Conservation (phyloP, 1,140 invertebrate species). For the Ips nitidus region DNA sequence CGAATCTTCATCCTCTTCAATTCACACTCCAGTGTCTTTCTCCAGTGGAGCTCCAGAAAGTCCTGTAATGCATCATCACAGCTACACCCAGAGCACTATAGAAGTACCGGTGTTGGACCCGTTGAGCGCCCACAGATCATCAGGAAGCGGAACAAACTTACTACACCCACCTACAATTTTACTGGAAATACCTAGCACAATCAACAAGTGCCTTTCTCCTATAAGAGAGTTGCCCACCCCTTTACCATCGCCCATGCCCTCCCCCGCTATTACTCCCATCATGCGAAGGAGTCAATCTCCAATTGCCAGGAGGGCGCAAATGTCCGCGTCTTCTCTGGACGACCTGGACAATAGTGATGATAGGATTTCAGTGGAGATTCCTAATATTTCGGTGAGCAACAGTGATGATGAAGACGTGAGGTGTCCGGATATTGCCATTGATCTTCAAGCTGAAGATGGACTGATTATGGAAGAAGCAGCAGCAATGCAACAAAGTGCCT, state of each 20-base stretch:
- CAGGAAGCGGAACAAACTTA: constrained; percentile 56
- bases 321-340: constrained; percentile 51
- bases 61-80: constrained; percentile 53
- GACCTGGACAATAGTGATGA: constrained; percentile 53
- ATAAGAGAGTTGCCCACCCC: constrained; percentile 73
- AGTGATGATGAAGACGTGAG: constrained; percentile 48
- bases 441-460: constrained; percentile 49
- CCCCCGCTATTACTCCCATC: constrained; percentile 68
- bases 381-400: constrained; percentile 48
- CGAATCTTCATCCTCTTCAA: constrained; percentile 62
- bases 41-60: constrained; percentile 60
- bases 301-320: constrained; percentile 22
- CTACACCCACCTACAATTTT: constrained; percentile 69
- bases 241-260: constrained; percentile 66
- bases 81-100: constrained; percentile 50
- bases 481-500: constrained; percentile 45
- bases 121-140: constrained; percentile 62
- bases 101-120: constrained; percentile 68
- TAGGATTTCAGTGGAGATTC: constrained; percentile 51
- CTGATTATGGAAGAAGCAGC: constrained; percentile 51
- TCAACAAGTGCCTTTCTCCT: constrained; percentile 72
- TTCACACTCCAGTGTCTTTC: constrained; percentile 59
- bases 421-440: constrained; percentile 46
- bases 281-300: constrained; percentile 52
- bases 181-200: constrained; percentile 68